Evolutionary conservation across 2,113 vertebrate species (phyloP).

Genomic region (Seriola aureovittata): DNA sequence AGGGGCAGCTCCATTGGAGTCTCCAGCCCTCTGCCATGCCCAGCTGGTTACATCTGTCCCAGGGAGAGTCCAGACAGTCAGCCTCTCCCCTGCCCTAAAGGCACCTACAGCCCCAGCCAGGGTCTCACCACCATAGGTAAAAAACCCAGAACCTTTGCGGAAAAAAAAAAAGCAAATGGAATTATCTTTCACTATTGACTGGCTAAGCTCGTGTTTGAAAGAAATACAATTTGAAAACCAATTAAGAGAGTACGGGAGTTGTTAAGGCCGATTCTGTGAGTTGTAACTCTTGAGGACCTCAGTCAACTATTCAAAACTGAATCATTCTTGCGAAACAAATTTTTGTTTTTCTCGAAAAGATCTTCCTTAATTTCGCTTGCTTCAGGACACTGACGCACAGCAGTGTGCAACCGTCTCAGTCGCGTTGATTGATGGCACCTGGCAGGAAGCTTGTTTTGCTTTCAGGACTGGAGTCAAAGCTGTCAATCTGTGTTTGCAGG

Average conservation of each 20-base stretch:
- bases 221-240: not conserved
- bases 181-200: not conserved
- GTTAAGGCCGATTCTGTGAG: not conserved
- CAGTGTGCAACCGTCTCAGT: not conserved
- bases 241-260: not conserved
- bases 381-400: not conserved
- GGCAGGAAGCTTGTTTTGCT: constrained; percentile 48
- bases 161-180: not conserved
- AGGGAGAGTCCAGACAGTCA: constrained; percentile 55
- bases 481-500: constrained; percentile 73
- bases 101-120: constrained; percentile 80
- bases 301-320: not conserved
- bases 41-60: constrained; percentile 83
- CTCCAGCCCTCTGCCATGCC: constrained; percentile 80
- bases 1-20: constrained; percentile 64
- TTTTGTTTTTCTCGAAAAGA: not conserved
- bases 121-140: constrained; percentile 82
- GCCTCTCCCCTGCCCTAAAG: constrained; percentile 83
- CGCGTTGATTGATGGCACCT: constrained; percentile 20
- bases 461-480: constrained; percentile 33
- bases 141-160: not conserved
- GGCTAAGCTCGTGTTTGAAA: not conserved
- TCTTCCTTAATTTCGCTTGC: not conserved
- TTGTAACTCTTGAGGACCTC: not conserved
- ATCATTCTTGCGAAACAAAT: not conserved